Evolutionary conservation across 2,113 vertebrate genomes (phyloP).

Genomic region (Blennius ocellaris): DNA sequence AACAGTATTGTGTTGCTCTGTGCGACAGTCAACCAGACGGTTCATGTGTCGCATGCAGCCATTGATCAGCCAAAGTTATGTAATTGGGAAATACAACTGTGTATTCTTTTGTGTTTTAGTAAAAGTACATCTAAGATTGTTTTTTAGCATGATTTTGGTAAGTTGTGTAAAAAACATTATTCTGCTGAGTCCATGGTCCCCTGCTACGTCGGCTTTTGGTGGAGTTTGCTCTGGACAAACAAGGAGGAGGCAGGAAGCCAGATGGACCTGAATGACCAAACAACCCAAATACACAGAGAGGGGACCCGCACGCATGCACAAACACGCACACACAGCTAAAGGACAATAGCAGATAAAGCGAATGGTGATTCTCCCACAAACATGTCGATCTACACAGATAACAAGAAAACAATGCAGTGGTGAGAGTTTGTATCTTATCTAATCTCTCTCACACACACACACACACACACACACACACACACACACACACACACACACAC

Average conservation of each 20-base stretch:
- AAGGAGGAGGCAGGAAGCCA: neutral
- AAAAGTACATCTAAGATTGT: neutral
- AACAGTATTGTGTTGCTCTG: no score
- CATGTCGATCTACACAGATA: no score
- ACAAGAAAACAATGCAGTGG: no score
- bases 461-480: neutral
- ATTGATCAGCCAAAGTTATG: no score
- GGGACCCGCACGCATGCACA: neutral
- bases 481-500: neutral
- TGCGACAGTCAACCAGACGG: no score
- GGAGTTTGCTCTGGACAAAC: slow-evolving; percentile 49
- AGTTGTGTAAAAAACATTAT: neutral
- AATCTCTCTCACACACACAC: neutral
- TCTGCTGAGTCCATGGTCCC: neutral
- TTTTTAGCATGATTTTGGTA: accelerated
- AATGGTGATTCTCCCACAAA: no score
- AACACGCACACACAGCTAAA: no score
- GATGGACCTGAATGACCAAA: slow-evolving; percentile 2
- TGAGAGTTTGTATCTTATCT: no score
- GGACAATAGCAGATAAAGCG: no score
- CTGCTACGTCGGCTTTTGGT: neutral
- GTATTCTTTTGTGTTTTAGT: no score
- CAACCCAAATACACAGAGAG: slow-evolving; percentile 31
- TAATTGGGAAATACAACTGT: no score
- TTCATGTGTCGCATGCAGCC: no score